Evolutionary conservation across 2,797 vertebrate genomes (phyloP), one percentile per base, ranked within the genome.

Genomic region (Catharus ustulatus): DNA sequence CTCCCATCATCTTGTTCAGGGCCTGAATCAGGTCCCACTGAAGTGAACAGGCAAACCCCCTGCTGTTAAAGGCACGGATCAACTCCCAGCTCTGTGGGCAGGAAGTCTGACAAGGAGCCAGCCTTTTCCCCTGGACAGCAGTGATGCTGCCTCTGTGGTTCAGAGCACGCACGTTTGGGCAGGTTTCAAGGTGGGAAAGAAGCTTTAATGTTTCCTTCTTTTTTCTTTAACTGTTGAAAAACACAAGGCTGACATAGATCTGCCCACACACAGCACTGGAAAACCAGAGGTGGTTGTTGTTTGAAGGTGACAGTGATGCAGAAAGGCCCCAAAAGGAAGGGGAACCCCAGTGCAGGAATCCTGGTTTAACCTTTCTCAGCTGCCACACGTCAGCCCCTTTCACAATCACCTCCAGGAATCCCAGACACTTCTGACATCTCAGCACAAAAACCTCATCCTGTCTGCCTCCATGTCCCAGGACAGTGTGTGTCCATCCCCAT

Each of bases 381-480:
- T n/a, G 38, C 64, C 68, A 42, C 30, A 10, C 0, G 0, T 21
- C 69, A 79, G 63, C 9, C 29, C n/a, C 40, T 66, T 40, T 52
- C 57, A 66, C 4, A 4, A 1, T 4, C 1, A 0, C 34, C 43
- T 52, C 45, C 32, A 15, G 36, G 67, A 67, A 48, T 19, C 45
- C 57, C 63, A 71, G 64, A 6, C 63, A 42, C 0, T 1, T 18
- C 49, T 68, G 80, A 27, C 27, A 43, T 30, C 45, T 45, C 19
- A 61, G 69, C 46, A 58, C 5, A 10, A 17, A 63, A 32, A 0
- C 1, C 38, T 6, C 7, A 0, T 17, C 1, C 0, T 45, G 20
- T 22, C 69, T 54, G 49, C 19, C 20, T 15, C 16, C 2, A 3
- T 30, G 68, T 52, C 30, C 77, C 12, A 13, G 36, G 12, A 26